These are phyloP conservation scores for Caerostris darwini DNA, from an alignment of 1,140 invertebrate genomes.

Conservation along the genomic window DNA sequence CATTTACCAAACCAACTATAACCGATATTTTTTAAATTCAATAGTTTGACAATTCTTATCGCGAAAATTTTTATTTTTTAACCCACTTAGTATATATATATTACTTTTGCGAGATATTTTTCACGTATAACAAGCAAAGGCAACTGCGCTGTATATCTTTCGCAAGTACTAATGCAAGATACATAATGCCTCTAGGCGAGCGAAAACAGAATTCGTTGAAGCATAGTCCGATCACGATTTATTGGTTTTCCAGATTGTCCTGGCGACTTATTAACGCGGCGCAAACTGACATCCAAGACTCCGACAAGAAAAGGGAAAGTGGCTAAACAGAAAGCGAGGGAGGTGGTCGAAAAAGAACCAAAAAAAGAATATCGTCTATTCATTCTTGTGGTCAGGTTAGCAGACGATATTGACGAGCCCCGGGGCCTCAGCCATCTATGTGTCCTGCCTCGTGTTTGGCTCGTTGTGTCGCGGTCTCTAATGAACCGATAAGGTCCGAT, in stretches of 20 bases:
- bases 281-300: neutral
- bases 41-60: too few species aligned
- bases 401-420: constrained; percentile 15
- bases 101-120: too few species aligned
- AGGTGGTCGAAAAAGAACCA: neutral
- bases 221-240: neutral
- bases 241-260: constrained; percentile 23
- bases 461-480: constrained; percentile 15
- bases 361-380: neutral
- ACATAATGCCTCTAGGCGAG: neutral
- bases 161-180: neutral
- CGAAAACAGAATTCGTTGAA: neutral
- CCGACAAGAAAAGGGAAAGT: neutral
- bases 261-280: neutral
- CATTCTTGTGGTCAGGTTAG: neutral
- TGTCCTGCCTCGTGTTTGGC: neutral
- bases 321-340: neutral
- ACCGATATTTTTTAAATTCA: too few species aligned
- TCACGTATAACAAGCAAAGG: neutral
- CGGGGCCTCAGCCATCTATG: neutral
- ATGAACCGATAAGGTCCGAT: constrained; percentile 46
- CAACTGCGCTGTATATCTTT: neutral
- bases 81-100: too few species aligned
- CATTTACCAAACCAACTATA: too few species aligned
- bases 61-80: too few species aligned